Evolutionary conservation across 2,888 invertebrate genomes (phyloP), one percentile per base, ranked within the genome.

Genomic region (Drosophila buzzatii): DNA sequence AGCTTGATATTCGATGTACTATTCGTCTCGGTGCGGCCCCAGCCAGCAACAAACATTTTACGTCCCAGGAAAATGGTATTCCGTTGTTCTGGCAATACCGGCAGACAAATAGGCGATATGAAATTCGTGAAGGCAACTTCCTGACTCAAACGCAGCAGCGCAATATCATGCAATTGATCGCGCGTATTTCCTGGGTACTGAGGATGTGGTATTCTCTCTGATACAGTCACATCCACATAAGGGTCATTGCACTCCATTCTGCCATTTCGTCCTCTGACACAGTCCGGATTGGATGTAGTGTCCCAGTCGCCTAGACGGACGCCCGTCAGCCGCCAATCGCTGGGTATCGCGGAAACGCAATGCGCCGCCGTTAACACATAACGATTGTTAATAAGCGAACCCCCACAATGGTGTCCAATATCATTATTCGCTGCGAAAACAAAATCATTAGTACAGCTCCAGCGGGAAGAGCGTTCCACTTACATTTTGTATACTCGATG

Each of bases 361-460:
- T 97, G 97, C 0, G 95, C 96, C 0, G 97, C 97, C 0, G 97
- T 97, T 59, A 97, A 79, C 0, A 97, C 95, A 89, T 97, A 97
- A 76, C 94, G 94, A 1, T 89, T 83, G 55, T 90, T 92, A 60
- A 97, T 96, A 41, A 97, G 92, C 0, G 95, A 96, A 0, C 96
- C 97, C 0, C 96, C 97, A 83, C 97, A 97, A 79, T 96, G 95
- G 79, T 95, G 96, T 0, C 95, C 95, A 82, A 92, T 93, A 0
- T 93, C 94, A 39, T 94, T 94, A 55, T 94, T 95, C 90, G 95
- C 95, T 95, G 79, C 18, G 44, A 92, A 44, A 45, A n/a, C 0
- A 14, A 90, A 37, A 1, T 10, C 10, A 12, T 57, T 51, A 41
- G 35, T 7, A 6, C 12, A 2, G 4, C 7, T 14, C 6, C 20